Evolutionary conservation across 2,113 vertebrate species (phyloP).

Genomic region (Geothlypis trichas): DNA sequence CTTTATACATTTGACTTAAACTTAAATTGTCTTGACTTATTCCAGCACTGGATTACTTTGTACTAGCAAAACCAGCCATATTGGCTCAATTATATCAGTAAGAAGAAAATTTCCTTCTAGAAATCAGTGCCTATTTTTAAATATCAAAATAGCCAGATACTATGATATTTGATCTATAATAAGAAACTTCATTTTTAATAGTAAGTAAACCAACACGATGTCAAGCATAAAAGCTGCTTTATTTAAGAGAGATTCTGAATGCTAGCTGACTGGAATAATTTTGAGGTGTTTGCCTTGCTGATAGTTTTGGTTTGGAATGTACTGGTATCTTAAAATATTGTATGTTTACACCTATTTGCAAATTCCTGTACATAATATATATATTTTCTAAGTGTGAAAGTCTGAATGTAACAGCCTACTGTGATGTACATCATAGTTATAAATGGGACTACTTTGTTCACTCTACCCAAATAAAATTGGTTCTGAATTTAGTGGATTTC

Average conservation of each 20-base stretch:
- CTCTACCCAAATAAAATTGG: conserved; percentile 72
- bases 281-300: conserved; percentile 62
- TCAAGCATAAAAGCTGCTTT: conserved; percentile 33
- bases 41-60: conserved; percentile 62
- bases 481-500: conserved; percentile 51
- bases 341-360: conserved; percentile 77
- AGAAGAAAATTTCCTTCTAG: conserved; percentile 72
- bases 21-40: conserved; percentile 33
- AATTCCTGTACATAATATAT: conserved; percentile 78
- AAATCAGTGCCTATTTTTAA: conserved; percentile 73
- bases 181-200: conserved; percentile 26
- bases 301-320: conserved; percentile 68
- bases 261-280: conserved; percentile 60
- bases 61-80: conserved; percentile 70
- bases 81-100: conserved; percentile 71
- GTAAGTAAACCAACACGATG: conserved; percentile 7
- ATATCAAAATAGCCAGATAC: conserved; percentile 47
- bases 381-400: conserved; percentile 81
- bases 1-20: conserved; percentile 33
- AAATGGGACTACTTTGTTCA: conserved; percentile 64
- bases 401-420: conserved; percentile 76
- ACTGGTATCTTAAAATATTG: conserved; percentile 70
- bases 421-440: conserved; percentile 75
- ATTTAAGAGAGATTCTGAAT: conserved; percentile 55
- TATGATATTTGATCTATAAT: neutral